Percentiles rank a stretch among this genome's conserved stretches.
phyloP scores from a whole-genome alignment of 1,140 invertebrate species.

The Andrena cerasifolii region DNA sequence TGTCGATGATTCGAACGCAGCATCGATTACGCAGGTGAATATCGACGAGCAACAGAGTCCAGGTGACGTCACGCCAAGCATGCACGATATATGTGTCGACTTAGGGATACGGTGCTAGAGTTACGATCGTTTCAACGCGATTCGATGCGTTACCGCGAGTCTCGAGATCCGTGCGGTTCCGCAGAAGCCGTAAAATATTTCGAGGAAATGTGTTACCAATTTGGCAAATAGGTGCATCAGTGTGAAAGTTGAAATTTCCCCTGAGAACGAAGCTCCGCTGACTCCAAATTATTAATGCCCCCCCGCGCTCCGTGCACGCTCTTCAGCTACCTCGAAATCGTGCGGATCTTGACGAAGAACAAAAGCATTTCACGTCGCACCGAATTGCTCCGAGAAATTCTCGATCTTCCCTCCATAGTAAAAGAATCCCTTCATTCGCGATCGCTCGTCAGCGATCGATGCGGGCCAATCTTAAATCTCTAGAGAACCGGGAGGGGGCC shows the following conservation, averaged over 20 bases:
- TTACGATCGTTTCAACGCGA: not conserved
- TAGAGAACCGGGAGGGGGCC: not conserved
- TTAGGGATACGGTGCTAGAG: not conserved
- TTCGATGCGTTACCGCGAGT: too few species aligned
- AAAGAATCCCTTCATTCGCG: constrained; percentile 17
- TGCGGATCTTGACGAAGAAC: too few species aligned
- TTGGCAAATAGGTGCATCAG: too few species aligned
- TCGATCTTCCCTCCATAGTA: too few species aligned
- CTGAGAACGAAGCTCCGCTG: too few species aligned
- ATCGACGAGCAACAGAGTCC: constrained; percentile 18
- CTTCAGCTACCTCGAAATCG: too few species aligned
- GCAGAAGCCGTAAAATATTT: not conserved
- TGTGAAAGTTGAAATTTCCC: too few species aligned
- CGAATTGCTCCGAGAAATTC: too few species aligned
- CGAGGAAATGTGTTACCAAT: too few species aligned
- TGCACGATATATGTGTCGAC: constrained; percentile 23
- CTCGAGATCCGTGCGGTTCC: constrained; percentile 4
- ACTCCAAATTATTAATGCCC: too few species aligned
- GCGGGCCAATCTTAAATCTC: not conserved
- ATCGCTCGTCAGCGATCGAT: constrained; percentile 22
- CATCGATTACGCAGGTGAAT: constrained; percentile 30
- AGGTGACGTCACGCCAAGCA: constrained; percentile 14
- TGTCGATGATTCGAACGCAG: not conserved
- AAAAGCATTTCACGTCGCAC: too few species aligned
- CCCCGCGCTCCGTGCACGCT: too few species aligned